Evolutionary conservation across 2,797 vertebrate genomes (phyloP).

Genomic region (Pelobates cultripes): DNA sequence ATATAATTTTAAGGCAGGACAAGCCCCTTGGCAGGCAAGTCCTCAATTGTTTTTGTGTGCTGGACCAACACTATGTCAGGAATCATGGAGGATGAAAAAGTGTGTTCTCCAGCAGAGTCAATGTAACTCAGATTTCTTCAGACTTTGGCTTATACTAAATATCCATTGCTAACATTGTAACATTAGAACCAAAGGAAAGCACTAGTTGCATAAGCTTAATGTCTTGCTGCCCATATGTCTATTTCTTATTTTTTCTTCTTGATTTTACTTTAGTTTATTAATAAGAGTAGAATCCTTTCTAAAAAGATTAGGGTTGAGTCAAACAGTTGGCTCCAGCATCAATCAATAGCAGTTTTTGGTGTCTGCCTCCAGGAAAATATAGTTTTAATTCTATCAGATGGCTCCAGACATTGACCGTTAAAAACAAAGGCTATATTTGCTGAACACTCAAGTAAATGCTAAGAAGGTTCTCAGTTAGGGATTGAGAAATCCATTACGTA

Average conservation of each 20-base stretch:
- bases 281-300: neutral
- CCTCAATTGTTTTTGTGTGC: no score
- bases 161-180: no score
- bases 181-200: neutral
- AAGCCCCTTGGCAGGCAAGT: no score
- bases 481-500: conserved; percentile 35
- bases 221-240: neutral
- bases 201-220: neutral
- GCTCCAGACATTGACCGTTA: conserved; percentile 55
- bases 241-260: neutral
- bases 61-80: no score
- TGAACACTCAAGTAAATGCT: conserved; percentile 46
- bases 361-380: conserved; percentile 52
- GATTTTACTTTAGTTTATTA: conserved; percentile 8
- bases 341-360: conserved; percentile 51
- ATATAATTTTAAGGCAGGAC: no score
- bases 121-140: no score
- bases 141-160: no score
- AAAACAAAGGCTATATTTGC: conserved; percentile 33
- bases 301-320: conserved; percentile 26
- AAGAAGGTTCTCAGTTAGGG: conserved; percentile 18
- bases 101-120: no score
- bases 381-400: conserved; percentile 49
- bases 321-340: conserved; percentile 50
- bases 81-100: no score